Evolutionary conservation across 2,888 invertebrate species (phyloP), one percentile per base, ranked within the genome.

Genomic region (Dermolepida albohirtum): DNA sequence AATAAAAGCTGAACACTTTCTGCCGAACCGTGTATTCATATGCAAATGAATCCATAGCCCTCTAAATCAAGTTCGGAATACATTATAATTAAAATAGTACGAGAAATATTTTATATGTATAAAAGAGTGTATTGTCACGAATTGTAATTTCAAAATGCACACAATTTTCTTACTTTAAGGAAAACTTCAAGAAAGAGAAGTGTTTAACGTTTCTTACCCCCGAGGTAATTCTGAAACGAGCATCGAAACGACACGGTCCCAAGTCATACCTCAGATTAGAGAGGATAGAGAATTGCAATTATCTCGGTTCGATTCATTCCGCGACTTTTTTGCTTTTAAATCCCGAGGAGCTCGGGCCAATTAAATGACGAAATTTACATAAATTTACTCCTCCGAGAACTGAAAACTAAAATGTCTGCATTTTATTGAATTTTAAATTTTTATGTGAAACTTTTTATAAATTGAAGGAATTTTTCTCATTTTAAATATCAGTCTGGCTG

Each of bases 401-500:
- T 59, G 44, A 44, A 29, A 59, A 59, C 59, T 44, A 29, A 44
- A 44, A 29, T 29, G 59, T 29, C 44, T 27, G 44, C 47, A 14
- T 59, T 44, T 59, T 59, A 59, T 59, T 59, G 59, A 59, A 59
- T 59, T 59, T 59, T 59, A 59, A 59, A 59, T 55, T 59, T 59
- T 59, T 44, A 59, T 44, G 59, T 29, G 59, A 40, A 29, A 47
- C 17, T 47, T 34, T 34, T 34, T 34, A 34, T 34, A 34, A 34
- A 34, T 34, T 10, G 34, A 34, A 7, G 34, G 34, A 34, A 34
- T 34, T 34, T 34, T 34, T 34, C 34, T 34, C 34, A 34, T 34
- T 34, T 34, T 6, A 34, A 34, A 34, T 5, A 34, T 10, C 34
- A 34, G 6, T 34, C 10, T 34, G 2, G 1, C 34, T 34, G 34